Evolutionary conservation across 2,888 invertebrate species (phyloP), one percentile per base, ranked within the genome.

Genomic region (Notocelia uddmanniana): DNA sequence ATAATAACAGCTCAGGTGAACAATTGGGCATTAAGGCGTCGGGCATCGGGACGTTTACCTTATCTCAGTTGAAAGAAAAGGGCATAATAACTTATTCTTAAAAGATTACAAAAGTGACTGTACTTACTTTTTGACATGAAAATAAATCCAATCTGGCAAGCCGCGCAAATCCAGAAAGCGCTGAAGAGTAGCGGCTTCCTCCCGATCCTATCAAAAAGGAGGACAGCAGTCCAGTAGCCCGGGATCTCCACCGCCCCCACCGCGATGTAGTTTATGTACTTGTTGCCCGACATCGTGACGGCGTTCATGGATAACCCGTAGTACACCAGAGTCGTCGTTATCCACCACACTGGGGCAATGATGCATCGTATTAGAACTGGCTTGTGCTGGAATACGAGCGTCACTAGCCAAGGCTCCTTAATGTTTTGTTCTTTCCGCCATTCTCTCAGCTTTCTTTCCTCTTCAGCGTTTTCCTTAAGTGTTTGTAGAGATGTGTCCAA

Each of bases 231-330:
- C 73, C 95, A 84, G 78, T 95, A 95, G 0, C 95, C 96, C 0
- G 96, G 96, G 68, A 96, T 94, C 82, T 96, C 96, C n/a, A 95
- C 92, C 18, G 93, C 76, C 0, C 93, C 85, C 2, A 94, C 94
- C 55, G 94, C 80, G 15, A 96, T 95, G 79, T 96, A 96, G 83
- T 96, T 96, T 10, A 95, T 77, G 81, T 96, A 96, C 78, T 95
- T 95, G 81, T 96, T 94, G 2, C 96, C 96, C 26, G 94, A 93
- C 54, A 97, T 86, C 1, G 95, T 91, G 2, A 96, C 95, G 0
- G 96, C 95, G 84, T 96, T 96, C 64, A 96, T 86, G 1, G 96
- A 96, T 37, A 97, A 84, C 0, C 97, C 96, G 78, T 96, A 96
- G 84, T 96, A 97, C 9, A 96, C 95, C 74, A 96, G 94, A 0